Base-by-base conservation (phyloP, 2,888 invertebrate species). In the Brachylomia viminalis region DNA sequence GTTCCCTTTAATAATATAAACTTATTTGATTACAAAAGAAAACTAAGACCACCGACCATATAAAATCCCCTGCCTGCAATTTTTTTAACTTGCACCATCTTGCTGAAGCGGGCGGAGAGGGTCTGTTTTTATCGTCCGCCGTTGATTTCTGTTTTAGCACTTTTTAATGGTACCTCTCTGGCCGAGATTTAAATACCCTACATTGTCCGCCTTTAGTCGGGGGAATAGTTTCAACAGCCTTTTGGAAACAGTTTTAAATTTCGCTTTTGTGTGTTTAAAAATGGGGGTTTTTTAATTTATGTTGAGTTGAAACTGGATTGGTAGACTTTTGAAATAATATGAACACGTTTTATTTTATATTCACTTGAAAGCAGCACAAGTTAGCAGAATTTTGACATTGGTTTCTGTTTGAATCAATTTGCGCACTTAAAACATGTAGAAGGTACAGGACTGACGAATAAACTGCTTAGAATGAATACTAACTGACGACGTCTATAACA, bases 101-200 rank as follows among this genome's bases (percentile, higher is more conserved):
- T 69, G 67, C 68, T 65, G 56, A 73, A 81, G 67, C 72, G 86
- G 79, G 88, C 78, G 61, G 83, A 78, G 88, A 86, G 89, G 90
- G 91, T 89, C 84, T 87, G 89, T 92, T 93, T 93, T 93, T 92
- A 93, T 91, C 90, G 89, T 77, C 83, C 87, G 68, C 75, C 91
- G 93, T 91, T 93, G 93, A 94, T 94, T 93, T 92, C 92, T 89
- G 92, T 94, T 95, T 94, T 93, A 94, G 92, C 92, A 87, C 93
- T 93, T 94, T 94, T 95, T 94, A 94, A 94, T 93, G 92, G 90
- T 83, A 83, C 84, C 89, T 84, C 85, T 84, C 86, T 82, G 87
- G 87, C 87, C 85, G 89, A 88, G 89, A 86, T 88, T 88, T 82
- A 86, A 88, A 88, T 88, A 88, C 76, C 84, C 77, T 58, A 82